These are phyloP conservation scores for Drosophila tsacasi DNA, from an alignment of 1,140 invertebrate species.

Conservation along the genomic window DNA sequence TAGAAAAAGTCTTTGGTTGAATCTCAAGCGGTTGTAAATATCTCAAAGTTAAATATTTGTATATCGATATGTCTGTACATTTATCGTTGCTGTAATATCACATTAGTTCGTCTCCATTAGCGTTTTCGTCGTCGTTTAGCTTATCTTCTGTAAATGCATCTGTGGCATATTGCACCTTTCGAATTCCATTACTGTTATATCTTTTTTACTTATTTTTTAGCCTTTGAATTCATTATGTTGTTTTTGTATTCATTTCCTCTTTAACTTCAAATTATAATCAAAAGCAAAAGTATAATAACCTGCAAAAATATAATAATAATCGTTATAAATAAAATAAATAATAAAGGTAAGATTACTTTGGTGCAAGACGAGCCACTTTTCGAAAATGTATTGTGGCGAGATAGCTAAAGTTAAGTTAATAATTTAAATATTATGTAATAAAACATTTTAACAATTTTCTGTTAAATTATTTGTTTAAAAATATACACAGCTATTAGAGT, in stretches of 20 bases:
- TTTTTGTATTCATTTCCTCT: neutral
- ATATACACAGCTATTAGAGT: no score
- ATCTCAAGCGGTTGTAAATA: constrained; percentile 14
- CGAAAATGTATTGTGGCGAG: no score
- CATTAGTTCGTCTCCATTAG: constrained; percentile 56
- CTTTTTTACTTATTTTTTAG: constrained; percentile 16
- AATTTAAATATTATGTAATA: no score
- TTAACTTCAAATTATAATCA: no score
- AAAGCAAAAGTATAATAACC: neutral
- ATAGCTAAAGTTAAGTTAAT: no score
- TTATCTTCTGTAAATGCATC: constrained; percentile 60
- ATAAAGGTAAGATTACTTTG: neutral
- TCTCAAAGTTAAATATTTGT: constrained; percentile 26
- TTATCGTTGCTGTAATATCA: constrained; percentile 67
- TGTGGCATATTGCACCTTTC: constrained; percentile 37
- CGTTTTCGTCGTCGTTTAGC: constrained; percentile 1
- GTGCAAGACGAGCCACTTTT: no score
- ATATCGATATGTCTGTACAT: constrained; percentile 16
- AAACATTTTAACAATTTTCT: no score
- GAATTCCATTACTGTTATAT: constrained; percentile 20
- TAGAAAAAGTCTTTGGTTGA: constrained; percentile 25
- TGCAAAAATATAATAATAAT: neutral
- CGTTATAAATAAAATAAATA: neutral
- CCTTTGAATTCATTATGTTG: no score
- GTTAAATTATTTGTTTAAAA: no score